A percentile compares a stretch with the other conserved stretches of the same genome.
phyloP scores from a whole-genome alignment of 2,113 vertebrate species.

The Girardinichthys multiradiatus region DNA sequence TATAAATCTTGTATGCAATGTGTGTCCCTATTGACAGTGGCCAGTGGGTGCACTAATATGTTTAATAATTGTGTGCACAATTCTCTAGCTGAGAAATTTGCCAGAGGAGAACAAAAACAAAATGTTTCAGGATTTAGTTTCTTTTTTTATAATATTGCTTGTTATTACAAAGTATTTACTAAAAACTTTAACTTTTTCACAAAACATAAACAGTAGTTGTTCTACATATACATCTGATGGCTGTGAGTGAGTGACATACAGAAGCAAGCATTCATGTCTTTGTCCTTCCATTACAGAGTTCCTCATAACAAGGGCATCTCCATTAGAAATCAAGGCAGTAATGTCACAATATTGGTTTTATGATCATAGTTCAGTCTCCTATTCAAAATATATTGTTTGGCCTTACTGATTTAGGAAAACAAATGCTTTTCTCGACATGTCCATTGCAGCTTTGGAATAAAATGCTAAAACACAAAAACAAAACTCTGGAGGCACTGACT shows the following conservation, averaged over 20 bases:
- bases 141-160: constrained; percentile 52
- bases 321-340: constrained; percentile 37
- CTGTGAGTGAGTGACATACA: not conserved
- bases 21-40: constrained; percentile 51
- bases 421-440: not conserved
- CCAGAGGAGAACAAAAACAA: constrained; percentile 56
- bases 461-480: constrained; percentile 3
- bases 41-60: constrained; percentile 44
- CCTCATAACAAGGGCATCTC: not conserved
- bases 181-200: constrained; percentile 39
- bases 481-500: constrained; percentile 14
- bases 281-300: not conserved
- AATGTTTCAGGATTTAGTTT: constrained; percentile 52
- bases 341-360: not conserved
- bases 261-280: not conserved
- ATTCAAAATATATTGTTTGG: constrained; percentile 29
- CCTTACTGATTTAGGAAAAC: constrained; percentile 14
- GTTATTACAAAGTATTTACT: constrained; percentile 61
- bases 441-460: constrained; percentile 14
- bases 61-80: constrained; percentile 60
- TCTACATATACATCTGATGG: too few species aligned
- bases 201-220: constrained; percentile 13
- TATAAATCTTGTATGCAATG: constrained; percentile 32
- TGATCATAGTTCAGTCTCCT: not conserved
- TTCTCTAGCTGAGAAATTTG: constrained; percentile 64